These are phyloP conservation scores for Hesperophylax magnus DNA, from an alignment of 1,140 invertebrate species.

Conservation along the genomic window DNA sequence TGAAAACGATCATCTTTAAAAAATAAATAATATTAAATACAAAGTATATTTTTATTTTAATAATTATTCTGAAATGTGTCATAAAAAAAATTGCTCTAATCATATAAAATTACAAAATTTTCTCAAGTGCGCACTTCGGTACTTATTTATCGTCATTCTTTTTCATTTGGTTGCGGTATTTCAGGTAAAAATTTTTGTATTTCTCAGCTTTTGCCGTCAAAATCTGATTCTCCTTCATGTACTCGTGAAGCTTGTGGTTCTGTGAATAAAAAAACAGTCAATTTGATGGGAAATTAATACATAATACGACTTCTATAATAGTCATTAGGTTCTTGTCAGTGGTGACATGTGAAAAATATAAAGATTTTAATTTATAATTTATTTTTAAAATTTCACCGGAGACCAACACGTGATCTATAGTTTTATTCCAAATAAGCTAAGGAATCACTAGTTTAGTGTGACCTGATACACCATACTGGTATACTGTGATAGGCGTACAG, in stretches of 20 bases:
- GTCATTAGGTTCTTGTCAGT: too few species aligned
- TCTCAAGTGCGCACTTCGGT: background rate
- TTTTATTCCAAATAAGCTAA: too few species aligned
- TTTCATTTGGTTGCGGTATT: background rate
- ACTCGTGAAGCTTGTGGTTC: constrained; percentile 50
- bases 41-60: background rate
- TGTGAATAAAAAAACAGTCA: constrained; percentile 3
- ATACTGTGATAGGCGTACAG: background rate
- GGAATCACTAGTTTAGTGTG: background rate
- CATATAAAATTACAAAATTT: constrained; percentile 14
- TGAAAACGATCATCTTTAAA: background rate
- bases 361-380: too few species aligned
- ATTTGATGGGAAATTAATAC: too few species aligned
- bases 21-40: background rate
- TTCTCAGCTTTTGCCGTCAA: constrained; percentile 32
- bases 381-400: too few species aligned
- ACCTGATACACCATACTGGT: background rate
- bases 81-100: background rate
- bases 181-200: constrained; percentile 41
- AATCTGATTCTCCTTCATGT: constrained; percentile 43
- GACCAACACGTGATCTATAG: too few species aligned
- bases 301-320: too few species aligned
- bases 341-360: too few species aligned
- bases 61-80: background rate
- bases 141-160: background rate